Conservation (phyloP, 2,113 vertebrate genomes). For the Cavia porcellus region DNA sequence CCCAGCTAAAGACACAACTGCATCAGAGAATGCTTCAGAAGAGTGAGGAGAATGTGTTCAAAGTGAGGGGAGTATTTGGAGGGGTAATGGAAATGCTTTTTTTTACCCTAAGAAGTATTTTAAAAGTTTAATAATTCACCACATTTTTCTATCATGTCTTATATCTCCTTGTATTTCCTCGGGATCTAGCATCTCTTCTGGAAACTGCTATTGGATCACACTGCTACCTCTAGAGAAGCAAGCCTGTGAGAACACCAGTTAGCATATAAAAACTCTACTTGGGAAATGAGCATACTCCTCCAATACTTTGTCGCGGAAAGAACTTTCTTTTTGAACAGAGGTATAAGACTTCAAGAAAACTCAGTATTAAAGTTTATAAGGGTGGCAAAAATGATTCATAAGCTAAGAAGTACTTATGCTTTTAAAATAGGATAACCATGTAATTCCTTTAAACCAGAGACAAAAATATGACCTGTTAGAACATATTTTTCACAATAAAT, state of each 20-base stretch:
- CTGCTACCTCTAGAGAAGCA: neutral
- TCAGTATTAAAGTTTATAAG: neutral
- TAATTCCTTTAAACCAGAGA: neutral
- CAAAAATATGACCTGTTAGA: neutral
- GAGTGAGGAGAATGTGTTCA: neutral
- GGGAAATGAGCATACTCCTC: neutral
- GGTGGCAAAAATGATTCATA: neutral
- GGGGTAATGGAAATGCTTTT: neutral
- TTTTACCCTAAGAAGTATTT: neutral
- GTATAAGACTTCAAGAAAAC: neutral
- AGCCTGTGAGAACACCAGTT: neutral
- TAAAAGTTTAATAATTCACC: neutral
- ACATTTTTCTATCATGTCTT: neutral
- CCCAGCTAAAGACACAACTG: neutral
- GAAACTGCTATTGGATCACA: neutral
- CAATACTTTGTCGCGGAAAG: neutral
- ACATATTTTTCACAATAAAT: conserved; percentile 32
- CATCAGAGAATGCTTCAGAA: neutral
- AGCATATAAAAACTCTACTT: neutral
- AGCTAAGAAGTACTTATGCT: neutral
- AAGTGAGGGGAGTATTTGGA: neutral
- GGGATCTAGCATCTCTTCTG: neutral
- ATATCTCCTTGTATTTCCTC: neutral
- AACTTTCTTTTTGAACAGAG: neutral
- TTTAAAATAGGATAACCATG: neutral